Conservation (phyloP, 2,888 invertebrate species). For the Mesorhabditis spiculigera region DNA sequence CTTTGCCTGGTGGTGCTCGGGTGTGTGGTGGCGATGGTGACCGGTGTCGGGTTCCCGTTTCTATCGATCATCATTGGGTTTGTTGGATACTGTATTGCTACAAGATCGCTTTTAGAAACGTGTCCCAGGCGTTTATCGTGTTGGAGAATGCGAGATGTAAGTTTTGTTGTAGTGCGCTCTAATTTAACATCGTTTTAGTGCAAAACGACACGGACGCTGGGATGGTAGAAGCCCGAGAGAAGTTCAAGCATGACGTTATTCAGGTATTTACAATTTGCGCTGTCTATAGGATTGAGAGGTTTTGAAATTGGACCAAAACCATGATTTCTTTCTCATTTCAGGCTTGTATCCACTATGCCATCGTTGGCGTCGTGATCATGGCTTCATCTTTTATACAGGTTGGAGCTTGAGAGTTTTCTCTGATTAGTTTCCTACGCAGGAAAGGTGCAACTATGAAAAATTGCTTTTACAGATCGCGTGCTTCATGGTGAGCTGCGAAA, state of each 20-base stretch:
- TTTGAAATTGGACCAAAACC: neutral
- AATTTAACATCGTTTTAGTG: neutral
- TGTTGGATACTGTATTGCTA: neutral
- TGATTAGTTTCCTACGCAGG: neutral
- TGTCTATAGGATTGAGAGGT: no score
- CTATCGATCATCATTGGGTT: neutral
- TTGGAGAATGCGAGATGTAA: constrained; percentile 6
- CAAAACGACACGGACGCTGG: neutral
- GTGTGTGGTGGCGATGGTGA: neutral
- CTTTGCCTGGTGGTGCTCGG: neutral
- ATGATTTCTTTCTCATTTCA: neutral
- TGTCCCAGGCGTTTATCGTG: neutral
- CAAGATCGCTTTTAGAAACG: neutral
- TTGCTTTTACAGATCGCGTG: constrained; percentile 53
- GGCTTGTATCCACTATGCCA: neutral
- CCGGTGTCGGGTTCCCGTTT: constrained; percentile 5
- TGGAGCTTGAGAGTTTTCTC: neutral
- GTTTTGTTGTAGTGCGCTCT: no score
- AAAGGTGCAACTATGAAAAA: neutral
- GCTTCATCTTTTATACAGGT: neutral
- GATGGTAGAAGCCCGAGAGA: neutral
- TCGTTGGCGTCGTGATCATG: neutral
- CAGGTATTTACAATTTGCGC: neutral
- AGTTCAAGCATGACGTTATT: neutral
- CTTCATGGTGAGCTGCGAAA: constrained; percentile 60